Evolutionary conservation across 2,113 vertebrate species (phyloP).

Genomic region (Theristicus caerulescens): DNA sequence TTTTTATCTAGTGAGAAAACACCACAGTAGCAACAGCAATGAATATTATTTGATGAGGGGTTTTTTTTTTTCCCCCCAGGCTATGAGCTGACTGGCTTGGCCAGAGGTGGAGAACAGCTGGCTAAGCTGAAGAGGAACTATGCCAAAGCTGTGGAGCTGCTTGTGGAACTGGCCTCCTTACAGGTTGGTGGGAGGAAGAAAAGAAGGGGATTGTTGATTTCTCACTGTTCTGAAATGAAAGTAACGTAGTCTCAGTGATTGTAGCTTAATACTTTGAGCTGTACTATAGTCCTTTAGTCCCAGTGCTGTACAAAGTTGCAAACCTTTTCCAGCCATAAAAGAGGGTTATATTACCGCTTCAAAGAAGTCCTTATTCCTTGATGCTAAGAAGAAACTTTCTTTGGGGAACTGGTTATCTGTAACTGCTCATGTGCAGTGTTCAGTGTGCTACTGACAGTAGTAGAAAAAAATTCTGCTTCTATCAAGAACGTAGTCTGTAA

Average conservation of each 20-base stretch:
- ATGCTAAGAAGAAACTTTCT: not conserved
- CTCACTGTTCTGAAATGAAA: not conserved
- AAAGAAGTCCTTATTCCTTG: not conserved
- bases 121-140: constrained; percentile 98
- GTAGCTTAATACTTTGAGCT: not conserved
- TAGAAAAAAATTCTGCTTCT: not conserved
- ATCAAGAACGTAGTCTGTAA: not conserved
- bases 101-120: constrained; percentile 95
- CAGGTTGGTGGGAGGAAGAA: constrained; percentile 79
- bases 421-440: not conserved
- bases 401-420: not conserved
- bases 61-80: constrained; percentile 72
- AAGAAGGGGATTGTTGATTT: not conserved
- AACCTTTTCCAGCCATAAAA: not conserved
- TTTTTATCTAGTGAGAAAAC: not conserved
- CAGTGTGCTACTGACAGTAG: not conserved
- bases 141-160: constrained; percentile 95
- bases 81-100: constrained; percentile 96
- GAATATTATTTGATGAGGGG: not conserved
- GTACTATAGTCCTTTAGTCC: not conserved
- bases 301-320: not conserved
- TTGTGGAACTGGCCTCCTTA: constrained; percentile 95
- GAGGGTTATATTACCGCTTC: not conserved
- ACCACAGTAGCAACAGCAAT: not conserved
- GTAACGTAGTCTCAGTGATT: not conserved